Conservation (phyloP, 2,113 vertebrate genomes). For the Colius striatus region DNA sequence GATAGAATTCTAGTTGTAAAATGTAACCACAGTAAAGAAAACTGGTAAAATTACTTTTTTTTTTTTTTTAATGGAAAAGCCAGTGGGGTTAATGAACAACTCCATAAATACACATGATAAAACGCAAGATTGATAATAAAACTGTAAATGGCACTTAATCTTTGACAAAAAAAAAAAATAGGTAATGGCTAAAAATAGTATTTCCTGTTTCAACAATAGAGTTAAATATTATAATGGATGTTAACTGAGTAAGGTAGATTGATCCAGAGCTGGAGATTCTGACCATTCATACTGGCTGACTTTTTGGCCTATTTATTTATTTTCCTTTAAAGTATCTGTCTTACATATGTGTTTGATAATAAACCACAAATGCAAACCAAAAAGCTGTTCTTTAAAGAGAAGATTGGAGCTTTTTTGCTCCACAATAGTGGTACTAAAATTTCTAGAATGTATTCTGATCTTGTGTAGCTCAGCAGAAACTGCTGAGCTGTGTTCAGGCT, state of each 20-base stretch:
- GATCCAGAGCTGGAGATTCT: neutral
- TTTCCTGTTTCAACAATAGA: neutral
- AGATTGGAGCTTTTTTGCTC: neutral
- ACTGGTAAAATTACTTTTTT: neutral
- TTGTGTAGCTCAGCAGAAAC: neutral
- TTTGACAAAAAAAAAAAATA: neutral
- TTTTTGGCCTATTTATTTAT: neutral
- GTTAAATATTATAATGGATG: neutral
- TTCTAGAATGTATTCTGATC: neutral
- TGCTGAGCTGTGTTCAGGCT: neutral
- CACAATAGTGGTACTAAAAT: neutral
- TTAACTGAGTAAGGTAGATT: neutral
- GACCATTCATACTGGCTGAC: neutral
- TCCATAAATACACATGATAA: neutral
- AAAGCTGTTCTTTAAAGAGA: neutral
- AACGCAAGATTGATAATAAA: neutral
- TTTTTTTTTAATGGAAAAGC: neutral
- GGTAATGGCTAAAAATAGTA: slow-evolving; percentile 4
- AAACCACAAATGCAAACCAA: neutral
- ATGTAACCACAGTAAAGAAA: neutral
- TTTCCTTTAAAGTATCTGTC: neutral
- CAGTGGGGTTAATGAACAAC: neutral
- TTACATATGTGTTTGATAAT: neutral
- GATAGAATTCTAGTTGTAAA: neutral
- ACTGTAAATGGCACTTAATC: neutral